phyloP scores from a whole-genome alignment of 2,797 vertebrate genomes.

The Aulostomus chinensis region DNA sequence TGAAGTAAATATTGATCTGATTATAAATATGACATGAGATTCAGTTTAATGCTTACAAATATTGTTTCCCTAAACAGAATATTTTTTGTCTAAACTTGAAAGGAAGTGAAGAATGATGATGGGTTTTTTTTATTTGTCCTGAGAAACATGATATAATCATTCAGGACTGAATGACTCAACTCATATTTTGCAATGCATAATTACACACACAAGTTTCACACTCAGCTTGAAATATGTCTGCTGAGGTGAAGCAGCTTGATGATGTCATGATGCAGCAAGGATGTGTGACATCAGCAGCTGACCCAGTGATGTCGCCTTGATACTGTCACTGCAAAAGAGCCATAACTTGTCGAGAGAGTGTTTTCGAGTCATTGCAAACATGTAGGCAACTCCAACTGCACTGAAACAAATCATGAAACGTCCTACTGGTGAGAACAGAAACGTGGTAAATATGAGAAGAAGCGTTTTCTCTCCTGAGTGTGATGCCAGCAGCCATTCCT shows the following conservation, averaged over 20 bases:
- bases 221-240: slow-evolving; percentile 5
- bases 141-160: slow-evolving; percentile 2
- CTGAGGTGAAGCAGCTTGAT: too few species aligned
- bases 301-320: slow-evolving; percentile 64
- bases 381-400: slow-evolving; percentile 55
- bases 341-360: slow-evolving; percentile 55
- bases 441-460: slow-evolving; percentile 47
- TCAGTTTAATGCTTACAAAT: too few species aligned
- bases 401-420: slow-evolving; percentile 61
- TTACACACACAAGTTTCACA: slow-evolving; percentile 5
- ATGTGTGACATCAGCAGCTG: slow-evolving; percentile 57
- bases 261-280: slow-evolving; percentile 61
- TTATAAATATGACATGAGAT: too few species aligned
- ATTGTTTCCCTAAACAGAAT: too few species aligned
- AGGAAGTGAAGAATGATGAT: too few species aligned
- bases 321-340: slow-evolving; percentile 67
- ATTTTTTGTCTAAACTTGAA: too few species aligned
- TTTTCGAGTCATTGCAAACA: too few species aligned
- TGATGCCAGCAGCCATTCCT: slow-evolving; percentile 44
- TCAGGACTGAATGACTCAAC: slow-evolving; percentile 29
- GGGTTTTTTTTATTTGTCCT: slow-evolving; percentile 16
- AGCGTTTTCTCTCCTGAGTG: slow-evolving; percentile 21
- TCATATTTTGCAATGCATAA: too few species aligned
- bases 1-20: too few species aligned
- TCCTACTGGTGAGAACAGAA: slow-evolving; percentile 43